Base-by-base conservation (phyloP, 2,888 invertebrate species). In the Oasisia sp. region DNA sequence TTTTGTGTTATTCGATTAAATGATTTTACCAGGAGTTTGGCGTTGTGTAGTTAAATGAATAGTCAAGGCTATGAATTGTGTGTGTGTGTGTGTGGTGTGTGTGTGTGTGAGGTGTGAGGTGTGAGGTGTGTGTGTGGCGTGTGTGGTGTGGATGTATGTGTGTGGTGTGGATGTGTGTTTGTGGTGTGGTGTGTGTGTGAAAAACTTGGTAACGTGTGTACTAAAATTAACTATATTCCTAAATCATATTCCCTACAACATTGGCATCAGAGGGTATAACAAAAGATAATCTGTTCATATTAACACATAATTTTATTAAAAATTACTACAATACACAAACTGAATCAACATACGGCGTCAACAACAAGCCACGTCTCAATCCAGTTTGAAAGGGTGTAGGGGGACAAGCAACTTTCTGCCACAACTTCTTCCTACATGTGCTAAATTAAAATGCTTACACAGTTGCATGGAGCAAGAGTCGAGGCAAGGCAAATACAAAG, bases 391-490 rank as follows among this genome's bases (percentile, higher is more conserved):
- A 27, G 74, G 27, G 74, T 74, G 27, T 27, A 3, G 7, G 27
- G 74, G 74, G 19, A 74, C 7, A 74, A 74, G 74, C 74, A 74
- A 27, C 74, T 74, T 74, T 74, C 74, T 74, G 74, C 74, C 74
- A 74, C 74, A 27, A 27, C 74, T 74, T 74, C 19, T 14, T 74
- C 27, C 74, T 74, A 74, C n/a, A 27, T 19, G 38, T 19, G 74
- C 74, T 74, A 74, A n/a, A 74, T 74, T 74, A 74, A 74, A 74
- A 74, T 74, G 74, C 19, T 74, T 74, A 74, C 74, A 74, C 74
- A 74, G 74, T 74, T 74, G 74, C 74, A 1, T 74, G 27, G 27
- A 74, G 74, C 74, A 74, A 74, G 74, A 74, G 74, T 74, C 19
- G 0, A 19, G 74, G 74, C 74, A 14, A 74, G 19, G 74, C 74